phyloP scores from a whole-genome alignment of 2,113 vertebrate species.

The Anoplopoma fimbria region DNA sequence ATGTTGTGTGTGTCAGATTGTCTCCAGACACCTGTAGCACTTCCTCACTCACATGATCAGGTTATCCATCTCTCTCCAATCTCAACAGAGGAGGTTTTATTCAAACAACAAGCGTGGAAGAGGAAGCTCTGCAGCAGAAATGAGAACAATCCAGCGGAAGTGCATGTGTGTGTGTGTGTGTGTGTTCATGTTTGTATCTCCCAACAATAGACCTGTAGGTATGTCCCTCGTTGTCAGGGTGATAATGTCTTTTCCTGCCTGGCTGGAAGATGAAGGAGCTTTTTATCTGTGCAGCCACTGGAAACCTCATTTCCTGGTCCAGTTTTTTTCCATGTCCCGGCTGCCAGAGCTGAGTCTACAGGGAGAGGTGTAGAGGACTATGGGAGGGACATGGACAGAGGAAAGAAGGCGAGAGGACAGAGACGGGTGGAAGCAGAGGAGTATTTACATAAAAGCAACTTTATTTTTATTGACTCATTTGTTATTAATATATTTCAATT shows the following conservation, averaged over 20 bases:
- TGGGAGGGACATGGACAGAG: constrained; percentile 11
- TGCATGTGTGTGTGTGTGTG: constrained; percentile 6
- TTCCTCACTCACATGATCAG: constrained; percentile 34
- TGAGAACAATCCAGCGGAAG: constrained; percentile 27
- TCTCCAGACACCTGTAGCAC: constrained; percentile 22
- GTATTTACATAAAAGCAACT: background rate
- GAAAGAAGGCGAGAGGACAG: background rate
- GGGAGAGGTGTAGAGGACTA: constrained; percentile 27
- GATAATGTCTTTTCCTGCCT: constrained; percentile 76
- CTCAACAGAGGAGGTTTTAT: constrained; percentile 15
- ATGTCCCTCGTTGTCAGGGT: constrained; percentile 58
- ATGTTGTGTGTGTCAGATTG: no score
- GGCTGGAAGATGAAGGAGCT: constrained; percentile 51
- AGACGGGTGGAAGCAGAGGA: background rate
- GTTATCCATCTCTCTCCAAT: constrained; percentile 14
- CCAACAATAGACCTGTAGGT: constrained; percentile 36
- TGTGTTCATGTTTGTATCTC: constrained; percentile 27
- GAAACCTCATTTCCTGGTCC: constrained; percentile 78
- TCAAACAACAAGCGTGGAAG: constrained; percentile 28
- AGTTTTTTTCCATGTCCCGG: constrained; percentile 64
- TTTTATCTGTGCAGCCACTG: constrained; percentile 70
- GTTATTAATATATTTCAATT: no score
- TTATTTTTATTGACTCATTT: background rate
- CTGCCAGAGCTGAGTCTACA: constrained; percentile 37
- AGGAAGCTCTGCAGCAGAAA: constrained; percentile 28